Conservation (phyloP, 1,140 invertebrate species). For the Brachionus paranguensis region DNA sequence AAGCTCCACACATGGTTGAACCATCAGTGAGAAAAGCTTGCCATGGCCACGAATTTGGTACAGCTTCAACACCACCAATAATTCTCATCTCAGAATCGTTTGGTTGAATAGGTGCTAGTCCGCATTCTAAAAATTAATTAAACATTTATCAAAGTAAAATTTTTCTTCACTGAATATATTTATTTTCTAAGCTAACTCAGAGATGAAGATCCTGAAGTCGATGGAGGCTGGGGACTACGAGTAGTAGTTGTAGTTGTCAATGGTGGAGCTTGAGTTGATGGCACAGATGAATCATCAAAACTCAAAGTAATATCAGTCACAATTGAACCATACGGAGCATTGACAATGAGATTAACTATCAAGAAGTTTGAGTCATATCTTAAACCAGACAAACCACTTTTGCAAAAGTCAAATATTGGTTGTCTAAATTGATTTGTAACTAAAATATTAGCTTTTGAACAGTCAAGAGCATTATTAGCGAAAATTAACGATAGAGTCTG, state of each 20-base stretch:
- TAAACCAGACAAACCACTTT: neutral
- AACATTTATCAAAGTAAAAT: neutral
- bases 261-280: conserved; percentile 7
- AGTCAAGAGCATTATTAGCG: neutral
- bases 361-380: neutral
- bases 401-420: neutral
- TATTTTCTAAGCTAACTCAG: neutral
- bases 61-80: conserved; percentile 41
- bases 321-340: conserved; percentile 9
- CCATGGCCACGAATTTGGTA: conserved; percentile 42
- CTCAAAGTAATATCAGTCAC: neutral
- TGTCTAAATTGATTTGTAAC: neutral
- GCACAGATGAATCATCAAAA: neutral
- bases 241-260: neutral
- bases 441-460: neutral
- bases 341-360: neutral
- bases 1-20: neutral
- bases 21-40: conserved; percentile 39
- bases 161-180: neutral
- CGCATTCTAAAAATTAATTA: neutral
- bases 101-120: neutral
- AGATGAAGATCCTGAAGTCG: neutral
- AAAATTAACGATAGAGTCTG: neutral
- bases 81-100: conserved; percentile 35
- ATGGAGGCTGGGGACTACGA: neutral